These are phyloP conservation scores for Phaetusa simplex DNA, from an alignment of 2,113 vertebrate species.

Conservation along the genomic window DNA sequence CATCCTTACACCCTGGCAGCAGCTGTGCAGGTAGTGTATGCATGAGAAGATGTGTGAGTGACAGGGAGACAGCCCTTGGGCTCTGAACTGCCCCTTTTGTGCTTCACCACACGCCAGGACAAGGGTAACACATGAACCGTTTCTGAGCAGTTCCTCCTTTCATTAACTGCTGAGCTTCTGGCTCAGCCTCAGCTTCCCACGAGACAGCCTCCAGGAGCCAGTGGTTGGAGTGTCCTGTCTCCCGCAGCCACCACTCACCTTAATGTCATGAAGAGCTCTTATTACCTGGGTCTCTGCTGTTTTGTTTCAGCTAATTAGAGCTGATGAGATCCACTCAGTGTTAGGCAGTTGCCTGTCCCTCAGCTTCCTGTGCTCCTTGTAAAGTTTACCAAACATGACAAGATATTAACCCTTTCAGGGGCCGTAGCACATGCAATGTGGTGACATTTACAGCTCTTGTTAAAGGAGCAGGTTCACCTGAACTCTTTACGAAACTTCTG, in stretches of 20 bases:
- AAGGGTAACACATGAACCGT: neutral
- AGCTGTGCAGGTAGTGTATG: neutral
- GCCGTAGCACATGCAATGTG: neutral
- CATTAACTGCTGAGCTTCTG: neutral
- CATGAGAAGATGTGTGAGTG: neutral
- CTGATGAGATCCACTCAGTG: neutral
- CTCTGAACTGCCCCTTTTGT: neutral
- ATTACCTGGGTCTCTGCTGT: neutral
- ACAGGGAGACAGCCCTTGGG: neutral
- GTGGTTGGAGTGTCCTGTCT: neutral
- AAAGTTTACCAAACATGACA: neutral
- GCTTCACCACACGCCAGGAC: neutral
- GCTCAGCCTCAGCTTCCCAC: neutral
- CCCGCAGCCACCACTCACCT: neutral
- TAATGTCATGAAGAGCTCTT: neutral
- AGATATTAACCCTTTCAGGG: neutral
- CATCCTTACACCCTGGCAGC: no score
- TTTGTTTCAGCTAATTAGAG: constrained; percentile 25
- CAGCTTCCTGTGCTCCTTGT: neutral
- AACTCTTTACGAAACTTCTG: neutral
- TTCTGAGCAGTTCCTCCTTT: neutral
- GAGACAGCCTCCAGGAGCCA: neutral
- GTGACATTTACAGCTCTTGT: neutral
- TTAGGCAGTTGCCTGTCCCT: neutral
- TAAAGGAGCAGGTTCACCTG: neutral